A percentile compares a stretch with the other conserved stretches of the same genome.
These are phyloP conservation scores for Actenoides hombroni DNA, from an alignment of 2,113 vertebrate species.

Conservation along the genomic window DNA sequence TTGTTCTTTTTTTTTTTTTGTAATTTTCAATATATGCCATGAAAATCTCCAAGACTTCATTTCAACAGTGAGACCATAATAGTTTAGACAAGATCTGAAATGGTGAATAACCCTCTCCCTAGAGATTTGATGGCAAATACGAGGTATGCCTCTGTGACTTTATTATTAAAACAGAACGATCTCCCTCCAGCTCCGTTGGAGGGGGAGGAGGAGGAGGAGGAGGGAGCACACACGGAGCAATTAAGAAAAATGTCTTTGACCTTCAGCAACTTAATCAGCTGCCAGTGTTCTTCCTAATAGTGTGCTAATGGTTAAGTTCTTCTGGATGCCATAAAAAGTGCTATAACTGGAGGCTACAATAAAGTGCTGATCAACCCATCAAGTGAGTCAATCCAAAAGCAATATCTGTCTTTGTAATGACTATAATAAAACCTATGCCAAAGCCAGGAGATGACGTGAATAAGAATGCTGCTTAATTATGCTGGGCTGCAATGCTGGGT, in stretches of 20 bases:
- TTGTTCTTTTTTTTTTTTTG: background rate
- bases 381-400: constrained; percentile 68
- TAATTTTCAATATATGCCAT: background rate
- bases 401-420: constrained; percentile 67
- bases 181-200: constrained; percentile 1
- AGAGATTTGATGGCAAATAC: background rate
- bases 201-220: constrained; percentile 1
- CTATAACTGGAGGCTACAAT: constrained; percentile 66
- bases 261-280: constrained; percentile 65
- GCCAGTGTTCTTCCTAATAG: constrained; percentile 43
- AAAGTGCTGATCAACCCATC: constrained; percentile 69
- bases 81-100: background rate
- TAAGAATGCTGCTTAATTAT: constrained; percentile 44
- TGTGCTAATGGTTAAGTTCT: constrained; percentile 67
- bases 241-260: constrained; percentile 66
- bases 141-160: constrained; percentile 28
- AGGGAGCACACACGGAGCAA: constrained; percentile 37
- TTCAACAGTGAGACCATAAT: background rate
- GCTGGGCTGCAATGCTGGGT: background rate
- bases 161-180: constrained; percentile 16
- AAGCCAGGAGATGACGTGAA: constrained; percentile 50
- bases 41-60: background rate
- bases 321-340: constrained; percentile 62
- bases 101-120: constrained; percentile 2
- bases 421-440: constrained; percentile 61